Base-by-base conservation (phyloP, 2,888 invertebrate genomes). In the Metopia argyrocephala region DNA sequence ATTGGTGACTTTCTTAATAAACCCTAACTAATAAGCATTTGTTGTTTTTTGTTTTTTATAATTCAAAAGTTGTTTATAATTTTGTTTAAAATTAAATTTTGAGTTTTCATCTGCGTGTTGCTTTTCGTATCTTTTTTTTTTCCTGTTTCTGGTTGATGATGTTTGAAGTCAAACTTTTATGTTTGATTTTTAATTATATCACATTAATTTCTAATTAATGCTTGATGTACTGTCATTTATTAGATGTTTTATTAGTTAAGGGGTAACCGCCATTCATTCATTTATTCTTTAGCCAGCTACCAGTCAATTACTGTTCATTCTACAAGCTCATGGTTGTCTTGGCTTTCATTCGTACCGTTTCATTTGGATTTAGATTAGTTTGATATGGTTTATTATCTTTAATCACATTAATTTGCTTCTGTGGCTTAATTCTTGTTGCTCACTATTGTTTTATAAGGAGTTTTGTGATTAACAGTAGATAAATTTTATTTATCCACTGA, bases 201-300 rank as follows among this genome's bases (percentile, higher is more conserved):
- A 74, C 69, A 81, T 81, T 81, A 78, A 76, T 84, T 83, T 78
- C 83, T 80, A 83, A 84, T 83, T 83, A 82, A 69, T 79, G 69
- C 61, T 75, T 82, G 81, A 82, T 82, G 81, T 81, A 81, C 84
- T 79, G 82, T 79, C 76, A 78, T 75, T 71, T 78, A 64, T 66
- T 80, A 64, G 28, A 57, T 73, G 74, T 68, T 71, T 68, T 74
- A 68, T 78, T 78, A 45, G 65, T 66, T 74, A n/a, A 5, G 31
- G 57, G 65, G 23, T 57, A 57, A 25, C n/a, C 64, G 15, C 27
- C 21, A 74, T 31, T 65, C 28, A 57, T 74, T 65, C 48, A 31
- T 31, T 48, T 9, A 31, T 20, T 48, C 48, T 18, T 48, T 18
- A 48, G 18, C 6, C 46, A 48, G 48, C n/a, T 3, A 46, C 5